Conservation (phyloP, 2,113 vertebrate genomes). For the Psophia crepitans region DNA sequence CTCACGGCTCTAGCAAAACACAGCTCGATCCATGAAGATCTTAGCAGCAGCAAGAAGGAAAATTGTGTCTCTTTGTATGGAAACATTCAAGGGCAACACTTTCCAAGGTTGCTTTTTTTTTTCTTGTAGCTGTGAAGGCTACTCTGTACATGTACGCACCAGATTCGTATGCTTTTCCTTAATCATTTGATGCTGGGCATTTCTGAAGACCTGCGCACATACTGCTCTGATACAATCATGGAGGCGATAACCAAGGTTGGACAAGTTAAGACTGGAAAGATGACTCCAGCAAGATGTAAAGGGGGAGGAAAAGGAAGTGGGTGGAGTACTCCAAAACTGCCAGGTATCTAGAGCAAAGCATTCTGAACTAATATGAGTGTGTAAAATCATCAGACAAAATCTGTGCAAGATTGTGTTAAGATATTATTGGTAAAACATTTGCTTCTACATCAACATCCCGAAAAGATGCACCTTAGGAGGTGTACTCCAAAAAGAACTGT, state of each 20-base stretch:
- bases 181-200: neutral
- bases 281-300: neutral
- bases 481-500: neutral
- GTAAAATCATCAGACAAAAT: neutral
- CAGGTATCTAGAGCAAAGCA: neutral
- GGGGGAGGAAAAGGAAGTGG: neutral
- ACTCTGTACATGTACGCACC: rapidly evolving
- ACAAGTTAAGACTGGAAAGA: neutral
- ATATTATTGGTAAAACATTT: neutral
- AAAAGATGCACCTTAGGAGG: neutral
- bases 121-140: neutral
- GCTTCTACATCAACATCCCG: neutral
- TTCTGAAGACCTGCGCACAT: neutral
- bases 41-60: neutral
- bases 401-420: neutral
- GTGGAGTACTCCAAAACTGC: neutral
- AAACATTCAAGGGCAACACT: neutral
- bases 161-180: rapidly evolving
- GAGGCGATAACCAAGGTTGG: neutral
- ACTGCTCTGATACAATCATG: neutral
- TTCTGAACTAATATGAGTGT: neutral
- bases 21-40: neutral
- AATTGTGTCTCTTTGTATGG: neutral
- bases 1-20: neutral
- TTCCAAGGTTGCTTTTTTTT: neutral